Base-by-base conservation (phyloP, 2,888 invertebrate species). In the Drosophila neoperkinsi region DNA sequence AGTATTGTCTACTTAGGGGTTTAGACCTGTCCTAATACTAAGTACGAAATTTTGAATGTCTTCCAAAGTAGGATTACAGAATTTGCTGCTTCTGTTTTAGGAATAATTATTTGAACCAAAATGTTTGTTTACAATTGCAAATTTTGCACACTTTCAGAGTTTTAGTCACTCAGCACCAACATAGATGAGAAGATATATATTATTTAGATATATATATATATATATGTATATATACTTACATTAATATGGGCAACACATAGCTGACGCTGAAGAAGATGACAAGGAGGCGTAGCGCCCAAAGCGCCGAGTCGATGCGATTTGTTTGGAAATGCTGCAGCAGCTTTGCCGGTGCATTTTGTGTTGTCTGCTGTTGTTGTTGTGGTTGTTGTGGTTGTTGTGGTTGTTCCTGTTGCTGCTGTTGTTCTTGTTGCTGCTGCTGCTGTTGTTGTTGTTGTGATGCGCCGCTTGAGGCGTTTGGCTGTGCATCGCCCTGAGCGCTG, bases 161-260 rank as follows among this genome's bases (percentile, higher is more conserved):
- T n/a, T 10, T 4, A 11, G 41, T 10, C 41, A 41, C 6, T 43
- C 43, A 21, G 13, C 43, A 41, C 9, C 41, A 41, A n/a, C n/a
- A n/a, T 41, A n/a, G 10, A 41, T n/a, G n/a, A n/a, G 1, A 46
- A 46, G 13, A 13, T 4, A 13, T 7, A 13, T 46, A 21, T 21
- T 46, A 16, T 46, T 46, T 46, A 21, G 21, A 21, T 41, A 9
- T 10, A 41, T 13, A 16, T 6, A 18, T 25, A 34, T 25, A 25
- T 13, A 34, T 5, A 53, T 30, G 4, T 16, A 4, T 28, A 7
- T 30, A 10, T 52, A 94, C 96, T 95, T 94, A 98, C 97, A 97
- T 97, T 94, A 98, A 96, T 84, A 98, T 93, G 63, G 98, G 98
- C 88, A 99, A 92, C 58, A 98, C 94, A 94, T 98, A 99, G 91